Conservation (phyloP, 2,888 invertebrate genomes). For the Lagria hirta region DNA sequence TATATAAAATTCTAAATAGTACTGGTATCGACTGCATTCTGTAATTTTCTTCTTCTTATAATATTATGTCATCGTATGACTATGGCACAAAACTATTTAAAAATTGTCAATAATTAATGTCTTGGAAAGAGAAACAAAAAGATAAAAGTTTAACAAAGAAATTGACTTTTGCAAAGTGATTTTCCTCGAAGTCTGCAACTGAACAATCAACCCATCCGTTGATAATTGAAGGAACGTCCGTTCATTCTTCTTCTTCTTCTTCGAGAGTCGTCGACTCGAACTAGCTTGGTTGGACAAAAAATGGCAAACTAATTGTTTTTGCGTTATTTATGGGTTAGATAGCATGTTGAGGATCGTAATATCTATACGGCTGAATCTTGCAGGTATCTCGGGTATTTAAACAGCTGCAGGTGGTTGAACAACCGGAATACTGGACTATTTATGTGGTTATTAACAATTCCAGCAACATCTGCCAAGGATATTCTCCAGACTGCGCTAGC, state of each 20-base stretch:
- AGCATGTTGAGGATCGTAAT: conserved; percentile 11
- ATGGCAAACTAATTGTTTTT: conserved; percentile 19
- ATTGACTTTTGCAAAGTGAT: no score
- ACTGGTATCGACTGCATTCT: no score
- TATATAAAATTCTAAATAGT: no score
- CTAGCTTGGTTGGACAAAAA: conserved; percentile 7
- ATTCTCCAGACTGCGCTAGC: conserved; percentile 11
- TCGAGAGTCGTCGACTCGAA: conserved; percentile 11
- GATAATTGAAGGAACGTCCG: conserved; percentile 18
- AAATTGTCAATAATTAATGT: no score
- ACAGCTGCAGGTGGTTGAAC: conserved; percentile 34
- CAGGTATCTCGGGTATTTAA: conserved; percentile 26
- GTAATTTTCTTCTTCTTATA: no score
- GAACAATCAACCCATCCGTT: no score
- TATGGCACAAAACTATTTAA: no score
- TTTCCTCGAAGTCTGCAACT: no score
- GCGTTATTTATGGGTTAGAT: conserved; percentile 20
- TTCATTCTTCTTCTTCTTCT: conserved; percentile 17
- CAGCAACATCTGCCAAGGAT: conserved; percentile 27
- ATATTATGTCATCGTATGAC: no score
- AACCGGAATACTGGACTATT: conserved; percentile 34
- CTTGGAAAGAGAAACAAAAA: no score
- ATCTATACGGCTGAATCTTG: conserved; percentile 17
- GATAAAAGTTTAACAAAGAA: no score
- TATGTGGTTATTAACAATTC: conserved; percentile 30